Evolutionary conservation across 2,888 invertebrate genomes (phyloP).

Genomic region (Lamellibrachia columna): DNA sequence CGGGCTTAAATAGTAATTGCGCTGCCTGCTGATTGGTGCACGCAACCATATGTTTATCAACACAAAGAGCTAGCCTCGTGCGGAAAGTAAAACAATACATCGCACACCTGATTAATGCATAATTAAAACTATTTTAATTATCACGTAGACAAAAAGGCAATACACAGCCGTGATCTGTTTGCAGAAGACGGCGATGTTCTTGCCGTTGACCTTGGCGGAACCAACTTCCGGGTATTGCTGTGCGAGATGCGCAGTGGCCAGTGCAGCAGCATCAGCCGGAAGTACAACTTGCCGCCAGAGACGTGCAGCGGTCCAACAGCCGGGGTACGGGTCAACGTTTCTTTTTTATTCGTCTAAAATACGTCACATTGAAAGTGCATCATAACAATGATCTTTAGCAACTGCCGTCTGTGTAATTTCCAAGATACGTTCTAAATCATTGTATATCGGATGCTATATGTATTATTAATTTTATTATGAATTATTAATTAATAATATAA

Average conservation of each 20-base stretch:
- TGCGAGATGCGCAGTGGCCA: slow-evolving; percentile 81
- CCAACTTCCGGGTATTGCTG: slow-evolving; percentile 94
- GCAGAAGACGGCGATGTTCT: slow-evolving; percentile 91
- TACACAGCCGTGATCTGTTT: background rate
- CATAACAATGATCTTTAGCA: background rate
- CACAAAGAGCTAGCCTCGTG: too few species aligned
- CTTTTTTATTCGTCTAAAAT: background rate
- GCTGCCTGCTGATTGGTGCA: too few species aligned
- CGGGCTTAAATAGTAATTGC: too few species aligned
- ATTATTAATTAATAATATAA: background rate
- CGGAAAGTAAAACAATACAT: too few species aligned
- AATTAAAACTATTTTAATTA: background rate
- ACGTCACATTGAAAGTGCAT: background rate
- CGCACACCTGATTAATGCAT: background rate
- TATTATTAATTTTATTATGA: too few species aligned
- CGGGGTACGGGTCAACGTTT: slow-evolving; percentile 30
- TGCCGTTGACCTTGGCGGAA: slow-evolving; percentile 96
- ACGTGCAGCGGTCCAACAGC: slow-evolving; percentile 44
- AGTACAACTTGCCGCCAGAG: slow-evolving; percentile 53
- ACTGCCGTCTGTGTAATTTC: too few species aligned
- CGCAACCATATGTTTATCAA: too few species aligned
- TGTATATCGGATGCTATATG: too few species aligned
- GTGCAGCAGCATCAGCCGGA: slow-evolving; percentile 45
- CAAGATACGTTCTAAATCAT: too few species aligned
- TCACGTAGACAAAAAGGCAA: background rate